These are phyloP conservation scores for Gasteruption jaculator DNA, from an alignment of 2,888 invertebrate species.

Conservation along the genomic window DNA sequence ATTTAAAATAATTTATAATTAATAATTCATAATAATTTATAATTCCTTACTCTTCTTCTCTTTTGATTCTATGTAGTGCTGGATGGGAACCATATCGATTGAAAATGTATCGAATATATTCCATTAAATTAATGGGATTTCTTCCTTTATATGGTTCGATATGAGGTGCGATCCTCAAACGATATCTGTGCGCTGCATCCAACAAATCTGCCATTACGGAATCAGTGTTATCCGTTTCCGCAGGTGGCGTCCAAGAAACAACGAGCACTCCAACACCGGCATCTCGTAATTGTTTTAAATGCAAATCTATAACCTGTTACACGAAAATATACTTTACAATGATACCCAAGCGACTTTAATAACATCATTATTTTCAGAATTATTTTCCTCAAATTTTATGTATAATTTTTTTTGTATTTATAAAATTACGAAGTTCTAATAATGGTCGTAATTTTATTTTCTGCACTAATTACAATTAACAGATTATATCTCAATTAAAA, in stretches of 20 bases:
- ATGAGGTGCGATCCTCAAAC: conserved; percentile 58
- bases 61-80: conserved; percentile 55
- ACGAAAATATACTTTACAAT: conserved; percentile 43
- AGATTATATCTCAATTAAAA: no score
- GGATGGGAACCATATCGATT: conserved; percentile 56
- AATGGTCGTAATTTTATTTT: no score
- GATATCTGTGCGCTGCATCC: conserved; percentile 51
- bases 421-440: no score
- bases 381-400: no score
- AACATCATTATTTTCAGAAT: conserved; percentile 35
- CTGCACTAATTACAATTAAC: no score
- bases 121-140: conserved; percentile 52
- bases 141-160: conserved; percentile 58
- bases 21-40: conserved; percentile 2
- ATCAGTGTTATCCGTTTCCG: conserved; percentile 46
- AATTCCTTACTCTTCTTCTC: conserved; percentile 41
- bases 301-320: conserved; percentile 56
- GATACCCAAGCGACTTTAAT: conserved; percentile 49
- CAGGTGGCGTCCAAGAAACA: conserved; percentile 58
- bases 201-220: conserved; percentile 47
- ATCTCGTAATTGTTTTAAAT: conserved; percentile 59
- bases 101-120: conserved; percentile 51
- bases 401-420: no score
- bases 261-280: conserved; percentile 60
- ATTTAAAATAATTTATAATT: conserved; percentile 1